Conservation (phyloP, 2,797 vertebrate species). For the Lepus oiostolus region DNA sequence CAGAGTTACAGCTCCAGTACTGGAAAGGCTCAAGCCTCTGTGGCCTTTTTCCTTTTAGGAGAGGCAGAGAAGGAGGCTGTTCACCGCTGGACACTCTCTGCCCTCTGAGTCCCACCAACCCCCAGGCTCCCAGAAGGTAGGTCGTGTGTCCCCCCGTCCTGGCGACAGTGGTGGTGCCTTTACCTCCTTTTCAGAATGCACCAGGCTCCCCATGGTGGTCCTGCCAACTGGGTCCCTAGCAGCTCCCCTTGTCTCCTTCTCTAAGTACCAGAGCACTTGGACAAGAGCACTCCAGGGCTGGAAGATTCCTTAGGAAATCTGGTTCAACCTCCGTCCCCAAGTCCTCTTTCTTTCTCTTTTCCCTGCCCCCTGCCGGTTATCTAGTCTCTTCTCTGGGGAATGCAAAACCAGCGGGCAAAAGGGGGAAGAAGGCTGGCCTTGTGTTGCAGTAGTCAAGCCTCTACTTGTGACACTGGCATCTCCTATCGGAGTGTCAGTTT, state of each 20-base stretch:
- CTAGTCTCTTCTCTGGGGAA: neutral
- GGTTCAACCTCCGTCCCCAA: neutral
- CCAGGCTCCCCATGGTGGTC: neutral
- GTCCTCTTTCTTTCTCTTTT: neutral
- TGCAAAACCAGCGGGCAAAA: neutral
- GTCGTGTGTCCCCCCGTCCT: neutral
- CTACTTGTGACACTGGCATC: too few species aligned
- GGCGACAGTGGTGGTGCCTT: neutral
- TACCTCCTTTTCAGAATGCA: neutral
- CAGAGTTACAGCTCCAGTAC: neutral
- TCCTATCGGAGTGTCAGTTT: too few species aligned
- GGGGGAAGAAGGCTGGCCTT: neutral
- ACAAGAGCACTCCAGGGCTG: neutral
- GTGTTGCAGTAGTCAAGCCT: too few species aligned
- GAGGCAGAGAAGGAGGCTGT: neutral
- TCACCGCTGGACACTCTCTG: neutral
- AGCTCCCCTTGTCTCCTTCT: neutral
- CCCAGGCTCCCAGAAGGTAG: neutral
- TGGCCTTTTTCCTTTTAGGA: neutral
- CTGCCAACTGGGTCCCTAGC: neutral
- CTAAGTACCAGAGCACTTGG: neutral
- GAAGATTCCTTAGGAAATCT: neutral
- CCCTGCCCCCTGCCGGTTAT: neutral
- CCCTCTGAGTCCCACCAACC: neutral
- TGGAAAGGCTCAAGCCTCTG: neutral